Conservation (phyloP, 2,113 vertebrate species). For the Tichodroma muraria region DNA sequence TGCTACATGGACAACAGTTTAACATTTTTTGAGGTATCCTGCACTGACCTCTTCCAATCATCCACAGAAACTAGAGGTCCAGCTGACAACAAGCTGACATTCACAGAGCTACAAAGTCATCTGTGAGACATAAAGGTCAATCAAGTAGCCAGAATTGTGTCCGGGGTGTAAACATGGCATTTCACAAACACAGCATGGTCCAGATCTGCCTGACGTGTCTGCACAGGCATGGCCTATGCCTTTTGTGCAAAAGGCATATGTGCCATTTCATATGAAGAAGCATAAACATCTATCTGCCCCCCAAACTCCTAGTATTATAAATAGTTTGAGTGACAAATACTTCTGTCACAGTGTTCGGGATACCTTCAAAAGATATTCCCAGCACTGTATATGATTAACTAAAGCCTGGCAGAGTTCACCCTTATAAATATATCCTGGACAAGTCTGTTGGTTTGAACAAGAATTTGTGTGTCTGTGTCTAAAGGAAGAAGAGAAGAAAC, state of each 20-base stretch:
- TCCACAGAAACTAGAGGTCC: not conserved
- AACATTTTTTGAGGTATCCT: not conserved
- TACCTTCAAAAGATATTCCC: slow-evolving; percentile 24
- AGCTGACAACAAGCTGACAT: not conserved
- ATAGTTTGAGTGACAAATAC: slow-evolving; percentile 57
- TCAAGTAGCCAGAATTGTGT: not conserved
- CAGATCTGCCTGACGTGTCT: accelerated
- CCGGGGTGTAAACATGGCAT: accelerated
- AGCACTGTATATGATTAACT: not conserved
- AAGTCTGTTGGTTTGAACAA: not conserved
- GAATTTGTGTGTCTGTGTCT: not conserved
- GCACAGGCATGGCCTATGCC: not conserved
- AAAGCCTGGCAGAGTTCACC: not conserved
- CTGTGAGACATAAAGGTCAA: not conserved
- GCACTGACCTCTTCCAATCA: not conserved
- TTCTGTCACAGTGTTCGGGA: not conserved
- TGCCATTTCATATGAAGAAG: not conserved
- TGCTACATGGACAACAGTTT: not conserved
- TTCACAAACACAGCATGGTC: not conserved
- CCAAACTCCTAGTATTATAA: slow-evolving; percentile 29
- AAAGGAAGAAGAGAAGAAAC: not conserved
- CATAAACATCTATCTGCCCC: not conserved
- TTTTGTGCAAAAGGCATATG: not conserved
- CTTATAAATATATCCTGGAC: not conserved
- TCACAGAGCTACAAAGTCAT: not conserved